Conservation (phyloP, 2,113 vertebrate genomes). For the Puma concolor region DNA sequence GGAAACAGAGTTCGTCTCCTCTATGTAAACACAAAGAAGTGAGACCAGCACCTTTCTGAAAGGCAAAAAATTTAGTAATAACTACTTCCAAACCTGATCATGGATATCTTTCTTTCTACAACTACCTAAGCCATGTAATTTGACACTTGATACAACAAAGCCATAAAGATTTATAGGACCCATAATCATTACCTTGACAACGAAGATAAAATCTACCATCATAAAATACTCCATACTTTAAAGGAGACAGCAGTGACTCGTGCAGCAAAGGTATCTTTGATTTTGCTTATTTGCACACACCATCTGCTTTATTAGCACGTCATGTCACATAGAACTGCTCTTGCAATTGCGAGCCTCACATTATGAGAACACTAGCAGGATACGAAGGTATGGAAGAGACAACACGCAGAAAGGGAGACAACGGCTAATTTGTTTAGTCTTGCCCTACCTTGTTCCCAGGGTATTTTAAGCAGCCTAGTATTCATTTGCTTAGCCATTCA, state of each 20-base stretch:
- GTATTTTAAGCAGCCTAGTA: neutral
- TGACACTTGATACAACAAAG: constrained; percentile 70
- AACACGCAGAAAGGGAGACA: neutral
- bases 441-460: neutral
- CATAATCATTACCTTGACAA: constrained; percentile 72
- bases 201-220: constrained; percentile 69
- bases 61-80: neutral
- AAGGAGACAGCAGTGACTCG: constrained; percentile 50
- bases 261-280: neutral
- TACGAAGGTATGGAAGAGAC: neutral
- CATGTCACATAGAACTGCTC: constrained; percentile 14
- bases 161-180: constrained; percentile 67
- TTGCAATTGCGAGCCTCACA: neutral
- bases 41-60: neutral
- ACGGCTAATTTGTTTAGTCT: neutral
- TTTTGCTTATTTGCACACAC: constrained; percentile 28
- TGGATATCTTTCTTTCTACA: constrained; percentile 36
- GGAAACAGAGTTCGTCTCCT: neutral
- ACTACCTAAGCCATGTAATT: constrained; percentile 27
- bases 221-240: constrained; percentile 66
- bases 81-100: neutral
- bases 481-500: neutral
- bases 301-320: constrained; percentile 63
- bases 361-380: neutral
- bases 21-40: neutral